Conservation (phyloP, 92 coral and sea anemone species). For the Phenganax subtilis region DNA sequence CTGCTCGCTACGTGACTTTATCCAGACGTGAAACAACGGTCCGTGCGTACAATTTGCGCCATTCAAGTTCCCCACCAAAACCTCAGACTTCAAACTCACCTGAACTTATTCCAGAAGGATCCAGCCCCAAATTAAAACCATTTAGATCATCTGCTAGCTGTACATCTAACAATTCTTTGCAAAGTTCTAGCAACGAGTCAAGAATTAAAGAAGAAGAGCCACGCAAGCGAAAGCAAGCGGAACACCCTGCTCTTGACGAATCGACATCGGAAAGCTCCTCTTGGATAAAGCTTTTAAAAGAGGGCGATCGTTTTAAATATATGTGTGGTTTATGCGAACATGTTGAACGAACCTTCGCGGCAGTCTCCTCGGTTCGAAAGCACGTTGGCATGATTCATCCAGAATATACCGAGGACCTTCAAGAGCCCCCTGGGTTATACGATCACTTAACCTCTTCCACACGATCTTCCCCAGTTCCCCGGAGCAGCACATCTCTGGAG, state of each 20-base stretch:
- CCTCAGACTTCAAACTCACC: background rate
- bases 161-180: background rate
- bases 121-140: too few species aligned
- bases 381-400: slow-evolving; percentile 7
- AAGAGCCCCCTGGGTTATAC: background rate
- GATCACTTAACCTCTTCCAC: background rate
- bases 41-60: background rate
- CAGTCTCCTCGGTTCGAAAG: background rate
- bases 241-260: background rate
- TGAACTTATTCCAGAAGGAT: too few species aligned
- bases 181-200: background rate
- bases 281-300: background rate
- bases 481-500: background rate
- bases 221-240: background rate
- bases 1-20: background rate
- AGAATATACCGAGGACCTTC: background rate
- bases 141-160: too few species aligned
- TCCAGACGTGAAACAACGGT: too few species aligned
- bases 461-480: background rate
- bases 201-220: background rate
- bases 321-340: background rate
- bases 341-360: background rate
- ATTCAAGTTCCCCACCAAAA: background rate
- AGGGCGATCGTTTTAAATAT: background rate
- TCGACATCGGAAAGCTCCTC: background rate